Evolutionary conservation across 2,888 invertebrate genomes (phyloP), one percentile per base, ranked within the genome.

Genomic region (Hipparchia sbordonii): DNA sequence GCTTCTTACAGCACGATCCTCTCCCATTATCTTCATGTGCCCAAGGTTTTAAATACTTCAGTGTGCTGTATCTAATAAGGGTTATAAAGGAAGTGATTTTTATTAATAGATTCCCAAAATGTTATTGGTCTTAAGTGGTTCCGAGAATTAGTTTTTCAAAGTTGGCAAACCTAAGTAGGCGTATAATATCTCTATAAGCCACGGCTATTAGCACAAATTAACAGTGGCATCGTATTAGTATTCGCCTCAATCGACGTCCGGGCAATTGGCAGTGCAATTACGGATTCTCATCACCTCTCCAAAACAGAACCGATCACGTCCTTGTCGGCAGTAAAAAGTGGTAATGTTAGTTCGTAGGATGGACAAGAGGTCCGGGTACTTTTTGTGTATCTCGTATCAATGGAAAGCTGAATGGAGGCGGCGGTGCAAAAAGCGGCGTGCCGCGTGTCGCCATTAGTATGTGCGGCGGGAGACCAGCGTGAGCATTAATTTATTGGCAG

Each of bases 361-460:
- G 86, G 85, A 82, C 84, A 84, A 82, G 83, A 83, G 77, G 79
- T 77, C 77, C 76, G 82, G 81, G 86, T 81, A 83, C 85, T 92
- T 92, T 92, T 93, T 92, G 83, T 82, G 70, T 59, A 66, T 69
- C 73, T 79, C 72, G 91, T 88, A 90, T 92, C 92, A 92, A 92
- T 92, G 93, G 91, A 87, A 83, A 87, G 85, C 84, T 91, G 91
- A 91, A 92, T 92, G 92, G 85, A 83, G 74, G 78, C 77, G 81
- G 77, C 66, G 72, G 74, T 65, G 80, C 85, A 92, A 93, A 92
- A 93, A 92, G 87, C 80, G 83, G 82, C 80, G 79, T 87, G 87
- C 90, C 88, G 89, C 91, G 92, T 93, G 92, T 90, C 89, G 85
- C 82, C 89, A 92, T 93, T 92, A 93, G 92, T 93, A 93, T 93